Evolutionary conservation across 1,140 invertebrate genomes (phyloP).

Genomic region (Drosophila mayri): DNA sequence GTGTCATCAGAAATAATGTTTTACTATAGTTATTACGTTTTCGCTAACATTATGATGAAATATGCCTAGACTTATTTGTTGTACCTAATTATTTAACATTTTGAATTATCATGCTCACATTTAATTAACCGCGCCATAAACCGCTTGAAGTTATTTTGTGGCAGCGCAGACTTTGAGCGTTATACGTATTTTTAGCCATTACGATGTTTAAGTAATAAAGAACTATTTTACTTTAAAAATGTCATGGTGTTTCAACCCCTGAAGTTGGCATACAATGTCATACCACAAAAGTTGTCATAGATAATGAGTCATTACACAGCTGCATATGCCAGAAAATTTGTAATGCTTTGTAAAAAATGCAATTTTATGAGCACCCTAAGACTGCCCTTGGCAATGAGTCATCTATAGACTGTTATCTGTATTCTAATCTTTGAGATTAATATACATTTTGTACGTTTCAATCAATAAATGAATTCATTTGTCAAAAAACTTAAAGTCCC

Average conservation of each 20-base stretch:
- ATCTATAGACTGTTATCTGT: background rate
- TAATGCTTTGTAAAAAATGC: background rate
- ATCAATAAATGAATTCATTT: background rate
- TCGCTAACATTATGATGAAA: background rate
- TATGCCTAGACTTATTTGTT: background rate
- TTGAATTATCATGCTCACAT: slow-evolving; percentile 14
- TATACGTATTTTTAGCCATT: background rate
- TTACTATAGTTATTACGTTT: background rate
- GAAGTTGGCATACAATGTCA: background rate
- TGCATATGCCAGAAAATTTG: background rate
- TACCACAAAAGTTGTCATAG: background rate
- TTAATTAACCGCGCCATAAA: slow-evolving; percentile 1
- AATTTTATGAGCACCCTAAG: background rate
- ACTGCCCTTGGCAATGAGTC: background rate
- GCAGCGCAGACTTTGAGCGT: background rate
- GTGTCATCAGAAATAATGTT: background rate
- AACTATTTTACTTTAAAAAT: background rate
- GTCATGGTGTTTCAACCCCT: slow-evolving; percentile 2
- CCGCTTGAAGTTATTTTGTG: background rate
- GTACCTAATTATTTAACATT: background rate
- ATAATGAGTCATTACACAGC: background rate
- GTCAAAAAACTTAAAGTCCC: background rate
- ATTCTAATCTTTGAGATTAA: background rate
- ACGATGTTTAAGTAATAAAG: background rate
- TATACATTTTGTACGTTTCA: background rate